These are phyloP conservation scores for Lates calcarifer DNA, from an alignment of 2,113 vertebrate genomes.

Conservation along the genomic window DNA sequence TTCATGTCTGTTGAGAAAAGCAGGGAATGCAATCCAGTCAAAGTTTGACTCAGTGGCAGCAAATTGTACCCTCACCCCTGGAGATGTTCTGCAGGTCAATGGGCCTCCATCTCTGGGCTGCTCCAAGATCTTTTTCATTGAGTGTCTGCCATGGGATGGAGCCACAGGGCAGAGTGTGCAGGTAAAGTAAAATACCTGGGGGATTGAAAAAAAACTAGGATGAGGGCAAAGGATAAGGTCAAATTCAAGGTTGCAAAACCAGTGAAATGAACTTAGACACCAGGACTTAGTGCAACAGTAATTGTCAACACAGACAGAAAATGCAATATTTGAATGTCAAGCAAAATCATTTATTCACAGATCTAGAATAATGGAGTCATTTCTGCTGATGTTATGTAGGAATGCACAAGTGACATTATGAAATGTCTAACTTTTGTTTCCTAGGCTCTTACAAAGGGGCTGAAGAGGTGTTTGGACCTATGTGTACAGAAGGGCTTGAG, in stretches of 20 bases:
- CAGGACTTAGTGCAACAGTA: too few relatives aligned
- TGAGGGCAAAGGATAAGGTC: not conserved
- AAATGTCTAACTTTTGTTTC: constrained; percentile 8
- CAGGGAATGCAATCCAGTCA: constrained; percentile 49
- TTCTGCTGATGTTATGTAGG: too few relatives aligned
- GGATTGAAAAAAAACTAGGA: not conserved
- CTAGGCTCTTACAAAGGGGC: constrained; percentile 66
- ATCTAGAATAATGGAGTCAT: too few relatives aligned
- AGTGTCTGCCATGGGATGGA: constrained; percentile 74
- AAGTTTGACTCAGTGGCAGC: constrained; percentile 41
- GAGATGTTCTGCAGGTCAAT: constrained; percentile 70
- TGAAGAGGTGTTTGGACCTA: constrained; percentile 64
- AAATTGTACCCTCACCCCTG: constrained; percentile 16
- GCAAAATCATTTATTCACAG: too few relatives aligned
- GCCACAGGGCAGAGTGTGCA: constrained; percentile 41
- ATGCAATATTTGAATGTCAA: too few relatives aligned
- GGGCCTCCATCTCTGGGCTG: constrained; percentile 57
- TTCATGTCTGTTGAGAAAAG: constrained; percentile 57
- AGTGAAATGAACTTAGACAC: too few relatives aligned
- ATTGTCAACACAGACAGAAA: too few relatives aligned
- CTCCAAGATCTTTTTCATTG: constrained; percentile 75
- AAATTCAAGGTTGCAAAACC: not conserved
- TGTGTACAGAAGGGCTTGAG: constrained; percentile 57
- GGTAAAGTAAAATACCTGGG: constrained; percentile 40
- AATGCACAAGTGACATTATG: not conserved